phyloP scores from a whole-genome alignment of 2,888 invertebrate species.

The Therioaphis trifolii region DNA sequence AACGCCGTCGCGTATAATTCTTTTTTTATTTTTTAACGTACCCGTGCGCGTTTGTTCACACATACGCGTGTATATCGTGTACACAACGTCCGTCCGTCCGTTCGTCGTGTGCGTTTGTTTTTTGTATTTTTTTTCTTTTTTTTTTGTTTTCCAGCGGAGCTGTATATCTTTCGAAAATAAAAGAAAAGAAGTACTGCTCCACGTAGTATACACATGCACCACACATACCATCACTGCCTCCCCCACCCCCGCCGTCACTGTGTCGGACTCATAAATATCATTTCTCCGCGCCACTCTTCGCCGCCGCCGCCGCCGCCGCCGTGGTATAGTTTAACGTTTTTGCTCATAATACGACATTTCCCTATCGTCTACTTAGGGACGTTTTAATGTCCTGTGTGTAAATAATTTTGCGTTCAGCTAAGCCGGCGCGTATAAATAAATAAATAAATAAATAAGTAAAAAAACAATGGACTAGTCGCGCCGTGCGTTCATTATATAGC shows the following conservation, averaged over 20 bases:
- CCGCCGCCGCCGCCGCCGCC: neutral
- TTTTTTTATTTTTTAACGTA: conserved; percentile 32
- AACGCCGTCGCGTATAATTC: neutral
- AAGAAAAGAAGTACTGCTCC: conserved; percentile 17
- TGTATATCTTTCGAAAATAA: conserved; percentile 48
- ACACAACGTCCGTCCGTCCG: neutral
- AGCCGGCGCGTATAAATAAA: conserved; percentile 54
- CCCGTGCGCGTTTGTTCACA: too few species aligned
- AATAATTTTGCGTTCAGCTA: conserved; percentile 56
- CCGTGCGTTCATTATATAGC: too few species aligned
- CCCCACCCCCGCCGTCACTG: neutral
- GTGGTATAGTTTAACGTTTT: conserved; percentile 21
- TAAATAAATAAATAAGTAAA: conserved; percentile 5
- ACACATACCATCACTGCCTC: neutral
- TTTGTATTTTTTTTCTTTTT: neutral
- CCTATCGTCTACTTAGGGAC: conserved; percentile 59
- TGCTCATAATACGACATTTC: conserved; percentile 60
- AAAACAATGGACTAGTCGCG: conserved; percentile 37
- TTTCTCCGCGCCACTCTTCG: neutral
- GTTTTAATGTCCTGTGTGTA: conserved; percentile 52
- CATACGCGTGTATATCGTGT: neutral
- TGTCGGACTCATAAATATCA: conserved; percentile 54
- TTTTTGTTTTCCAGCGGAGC: neutral
- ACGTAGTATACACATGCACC: neutral
- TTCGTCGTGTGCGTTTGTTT: neutral